Evolutionary conservation across 2,888 invertebrate genomes (phyloP).

Genomic region (Sabatieria punctata): DNA sequence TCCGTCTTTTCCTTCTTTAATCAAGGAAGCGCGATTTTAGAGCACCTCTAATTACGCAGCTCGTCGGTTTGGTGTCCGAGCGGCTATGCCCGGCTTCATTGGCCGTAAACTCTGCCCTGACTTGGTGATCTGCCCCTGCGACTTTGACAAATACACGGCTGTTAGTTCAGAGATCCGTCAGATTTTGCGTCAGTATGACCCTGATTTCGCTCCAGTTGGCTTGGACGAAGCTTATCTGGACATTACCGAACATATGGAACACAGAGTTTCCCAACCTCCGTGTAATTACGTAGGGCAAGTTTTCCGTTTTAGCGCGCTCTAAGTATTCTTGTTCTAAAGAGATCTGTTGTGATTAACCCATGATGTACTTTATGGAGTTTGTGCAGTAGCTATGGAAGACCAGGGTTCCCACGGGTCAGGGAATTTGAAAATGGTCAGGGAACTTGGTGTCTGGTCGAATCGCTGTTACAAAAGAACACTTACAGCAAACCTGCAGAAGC

Average conservation of each 20-base stretch:
- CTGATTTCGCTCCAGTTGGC: slow-evolving; percentile 37
- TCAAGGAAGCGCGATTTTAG: slow-evolving; percentile 24
- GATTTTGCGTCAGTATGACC: slow-evolving; percentile 41
- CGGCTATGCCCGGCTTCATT: slow-evolving; percentile 48
- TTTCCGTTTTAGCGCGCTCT: too few species aligned
- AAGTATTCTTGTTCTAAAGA: too few species aligned
- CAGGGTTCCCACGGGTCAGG: too few species aligned
- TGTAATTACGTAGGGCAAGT: too few species aligned
- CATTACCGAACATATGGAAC: slow-evolving; percentile 36
- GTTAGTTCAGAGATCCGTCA: slow-evolving; percentile 32
- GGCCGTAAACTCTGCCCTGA: slow-evolving; percentile 43
- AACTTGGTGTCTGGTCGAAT: too few species aligned
- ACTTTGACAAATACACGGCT: slow-evolving; percentile 39
- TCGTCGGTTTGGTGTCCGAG: slow-evolving; percentile 43
- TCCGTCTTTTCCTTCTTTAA: neutral
- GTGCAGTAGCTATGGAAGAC: too few species aligned
- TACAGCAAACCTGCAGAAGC: too few species aligned
- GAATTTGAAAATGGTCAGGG: too few species aligned
- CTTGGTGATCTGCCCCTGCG: slow-evolving; percentile 39
- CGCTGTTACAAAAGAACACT: too few species aligned
- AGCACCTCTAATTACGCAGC: slow-evolving; percentile 46
- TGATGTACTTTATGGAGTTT: too few species aligned
- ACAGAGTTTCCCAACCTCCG: too few species aligned
- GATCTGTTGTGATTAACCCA: too few species aligned
- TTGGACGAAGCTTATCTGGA: slow-evolving; percentile 46